Conservation (phyloP, 64 coral and sea anemone genomes). For the Pocillopora verrucosa region DNA sequence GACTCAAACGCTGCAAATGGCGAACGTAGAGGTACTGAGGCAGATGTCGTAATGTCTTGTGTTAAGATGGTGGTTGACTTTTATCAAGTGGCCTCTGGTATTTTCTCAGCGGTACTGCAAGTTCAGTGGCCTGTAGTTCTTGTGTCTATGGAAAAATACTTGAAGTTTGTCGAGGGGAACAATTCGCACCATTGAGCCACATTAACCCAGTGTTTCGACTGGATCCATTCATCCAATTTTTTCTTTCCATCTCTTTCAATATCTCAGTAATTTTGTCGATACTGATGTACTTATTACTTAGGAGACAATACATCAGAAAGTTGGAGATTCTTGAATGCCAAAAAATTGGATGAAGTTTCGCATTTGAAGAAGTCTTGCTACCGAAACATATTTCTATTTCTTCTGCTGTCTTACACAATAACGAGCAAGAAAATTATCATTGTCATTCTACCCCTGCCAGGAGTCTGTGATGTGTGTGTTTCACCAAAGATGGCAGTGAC, state of each 20-base stretch:
- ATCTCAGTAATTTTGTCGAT: slow-evolving; percentile 19
- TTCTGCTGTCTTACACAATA: slow-evolving; percentile 27
- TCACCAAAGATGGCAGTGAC: not conserved
- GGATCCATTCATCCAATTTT: slow-evolving; percentile 50
- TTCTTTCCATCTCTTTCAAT: slow-evolving; percentile 44
- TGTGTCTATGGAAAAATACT: slow-evolving; percentile 58
- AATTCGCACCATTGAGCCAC: slow-evolving; percentile 61
- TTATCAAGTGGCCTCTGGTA: slow-evolving; percentile 71
- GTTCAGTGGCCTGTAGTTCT: slow-evolving; percentile 61
- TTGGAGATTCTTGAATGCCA: not conserved
- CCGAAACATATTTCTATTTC: slow-evolving; percentile 39
- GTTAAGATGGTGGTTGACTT: slow-evolving; percentile 82
- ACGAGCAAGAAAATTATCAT: slow-evolving; percentile 36
- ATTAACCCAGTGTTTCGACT: slow-evolving; percentile 19
- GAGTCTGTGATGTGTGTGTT: slow-evolving; percentile 18
- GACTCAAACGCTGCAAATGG: slow-evolving; percentile 49
- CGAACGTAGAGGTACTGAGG: slow-evolving; percentile 25
- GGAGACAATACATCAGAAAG: slow-evolving; percentile 10
- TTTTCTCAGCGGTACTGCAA: slow-evolving; percentile 55
- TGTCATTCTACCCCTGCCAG: not conserved
- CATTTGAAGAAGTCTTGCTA: slow-evolving; percentile 27
- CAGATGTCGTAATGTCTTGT: slow-evolving; percentile 78
- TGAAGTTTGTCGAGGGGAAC: slow-evolving; percentile 64
- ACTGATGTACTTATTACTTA: slow-evolving; percentile 35
- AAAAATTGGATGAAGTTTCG: not conserved